phyloP scores from a whole-genome alignment of 2,888 invertebrate species.

The Subacronicta megacephala region DNA sequence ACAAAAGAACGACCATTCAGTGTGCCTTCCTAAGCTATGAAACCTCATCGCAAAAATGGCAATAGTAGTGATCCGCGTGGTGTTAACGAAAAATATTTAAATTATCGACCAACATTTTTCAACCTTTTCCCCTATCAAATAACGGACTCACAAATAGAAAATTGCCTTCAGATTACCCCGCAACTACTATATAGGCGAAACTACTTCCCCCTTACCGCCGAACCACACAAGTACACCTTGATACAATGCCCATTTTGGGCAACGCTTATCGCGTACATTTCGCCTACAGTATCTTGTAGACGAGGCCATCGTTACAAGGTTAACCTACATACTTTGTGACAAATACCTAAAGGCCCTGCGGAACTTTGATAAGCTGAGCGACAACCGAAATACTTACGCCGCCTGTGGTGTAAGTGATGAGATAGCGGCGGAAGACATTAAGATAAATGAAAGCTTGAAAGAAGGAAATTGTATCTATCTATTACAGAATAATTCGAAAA shows the following conservation, averaged over 20 bases:
- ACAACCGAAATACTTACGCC: conserved; percentile 52
- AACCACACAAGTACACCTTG: conserved; percentile 27
- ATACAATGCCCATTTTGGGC: conserved; percentile 30
- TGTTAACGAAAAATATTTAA: no score
- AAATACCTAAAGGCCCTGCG: conserved; percentile 55
- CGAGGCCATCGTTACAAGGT: conserved; percentile 45
- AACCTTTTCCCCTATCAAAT: not conserved
- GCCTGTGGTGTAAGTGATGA: conserved; percentile 25
- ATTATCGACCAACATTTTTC: no score
- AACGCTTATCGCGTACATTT: conserved; percentile 42
- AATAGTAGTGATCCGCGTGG: no score
- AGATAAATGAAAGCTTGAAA: not conserved
- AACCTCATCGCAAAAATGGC: no score
- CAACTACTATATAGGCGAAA: conserved; percentile 5
- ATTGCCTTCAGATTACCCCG: not conserved
- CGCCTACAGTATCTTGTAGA: conserved; percentile 36
- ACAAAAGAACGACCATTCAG: no score
- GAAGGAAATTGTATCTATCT: no score
- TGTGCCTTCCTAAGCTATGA: no score
- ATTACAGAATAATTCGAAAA: no score
- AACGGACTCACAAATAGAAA: not conserved
- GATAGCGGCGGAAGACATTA: conserved; percentile 7
- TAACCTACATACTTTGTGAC: conserved; percentile 53
- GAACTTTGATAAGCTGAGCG: conserved; percentile 69
- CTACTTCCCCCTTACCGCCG: conserved; percentile 6